Conservation (phyloP, 2,888 invertebrate genomes). For the Zaprionus obscuricornis region DNA sequence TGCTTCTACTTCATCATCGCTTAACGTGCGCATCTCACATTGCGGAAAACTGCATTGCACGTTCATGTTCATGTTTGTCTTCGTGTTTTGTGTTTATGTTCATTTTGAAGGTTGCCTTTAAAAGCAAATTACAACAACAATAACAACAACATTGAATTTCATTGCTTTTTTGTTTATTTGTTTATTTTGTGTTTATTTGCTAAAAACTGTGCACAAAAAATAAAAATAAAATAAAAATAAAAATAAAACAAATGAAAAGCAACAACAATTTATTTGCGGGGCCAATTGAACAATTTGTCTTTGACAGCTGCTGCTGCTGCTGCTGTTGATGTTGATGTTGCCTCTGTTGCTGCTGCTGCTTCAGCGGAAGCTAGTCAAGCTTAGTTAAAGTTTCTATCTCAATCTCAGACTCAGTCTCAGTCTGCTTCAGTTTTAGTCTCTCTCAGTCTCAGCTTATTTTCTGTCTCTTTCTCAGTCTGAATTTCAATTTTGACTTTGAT, state of each 20-base stretch:
- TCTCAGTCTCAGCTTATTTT: too few species aligned
- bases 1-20: too few species aligned
- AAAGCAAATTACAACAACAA: slow-evolving; percentile 27
- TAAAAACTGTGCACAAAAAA: slow-evolving; percentile 11
- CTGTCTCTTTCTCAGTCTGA: too few species aligned
- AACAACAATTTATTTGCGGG: slow-evolving; percentile 49
- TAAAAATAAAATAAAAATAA: neutral
- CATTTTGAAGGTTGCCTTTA: slow-evolving; percentile 63
- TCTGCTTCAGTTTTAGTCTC: too few species aligned
- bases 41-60: slow-evolving; percentile 74
- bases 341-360: neutral
- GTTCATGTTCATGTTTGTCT: slow-evolving; percentile 51
- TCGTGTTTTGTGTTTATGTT: slow-evolving; percentile 37
- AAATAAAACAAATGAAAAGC: too few species aligned
- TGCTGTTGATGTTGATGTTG: slow-evolving; percentile 4
- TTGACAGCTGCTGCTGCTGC: slow-evolving; percentile 30
- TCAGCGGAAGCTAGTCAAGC: slow-evolving; percentile 53
- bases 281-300: slow-evolving; percentile 53
- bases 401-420: too few species aligned
- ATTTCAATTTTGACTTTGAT: too few species aligned
- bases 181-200: slow-evolving; percentile 49
- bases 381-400: too few species aligned
- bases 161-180: slow-evolving; percentile 27
- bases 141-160: slow-evolving; percentile 42
- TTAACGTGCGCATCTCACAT: slow-evolving; percentile 58